Evolutionary conservation across 2,888 invertebrate genomes (phyloP).

Genomic region (Xestia c-nigrum): DNA sequence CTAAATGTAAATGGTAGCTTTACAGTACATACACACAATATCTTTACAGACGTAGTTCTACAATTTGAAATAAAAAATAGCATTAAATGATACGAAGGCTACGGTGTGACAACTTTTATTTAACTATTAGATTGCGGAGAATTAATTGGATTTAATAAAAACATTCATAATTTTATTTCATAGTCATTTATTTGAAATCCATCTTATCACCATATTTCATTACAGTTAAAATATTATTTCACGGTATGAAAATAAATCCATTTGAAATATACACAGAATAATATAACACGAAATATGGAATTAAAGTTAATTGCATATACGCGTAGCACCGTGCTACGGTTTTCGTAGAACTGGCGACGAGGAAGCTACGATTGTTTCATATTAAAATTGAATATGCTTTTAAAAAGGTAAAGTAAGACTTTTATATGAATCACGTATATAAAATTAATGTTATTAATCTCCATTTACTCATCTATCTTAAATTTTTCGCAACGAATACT

Average conservation of each 20-base stretch:
- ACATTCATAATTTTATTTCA: background rate
- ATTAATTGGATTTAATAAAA: background rate
- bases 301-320: background rate
- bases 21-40: no score
- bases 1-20: no score
- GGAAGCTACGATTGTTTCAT: background rate
- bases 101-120: background rate
- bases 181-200: background rate
- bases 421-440: background rate
- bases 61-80: background rate
- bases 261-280: background rate
- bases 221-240: background rate
- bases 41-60: background rate
- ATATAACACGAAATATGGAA: background rate
- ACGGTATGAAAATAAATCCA: slow-evolving; percentile 1
- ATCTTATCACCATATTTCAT: background rate
- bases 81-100: background rate
- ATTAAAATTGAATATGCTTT: background rate
- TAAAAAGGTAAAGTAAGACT: background rate
- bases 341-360: slow-evolving; percentile 8
- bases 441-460: background rate
- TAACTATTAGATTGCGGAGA: background rate
- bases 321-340: background rate
- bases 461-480: background rate
- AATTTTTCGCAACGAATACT: background rate